Base-by-base conservation (phyloP, 2,797 vertebrate genomes). In the Betta splendens region DNA sequence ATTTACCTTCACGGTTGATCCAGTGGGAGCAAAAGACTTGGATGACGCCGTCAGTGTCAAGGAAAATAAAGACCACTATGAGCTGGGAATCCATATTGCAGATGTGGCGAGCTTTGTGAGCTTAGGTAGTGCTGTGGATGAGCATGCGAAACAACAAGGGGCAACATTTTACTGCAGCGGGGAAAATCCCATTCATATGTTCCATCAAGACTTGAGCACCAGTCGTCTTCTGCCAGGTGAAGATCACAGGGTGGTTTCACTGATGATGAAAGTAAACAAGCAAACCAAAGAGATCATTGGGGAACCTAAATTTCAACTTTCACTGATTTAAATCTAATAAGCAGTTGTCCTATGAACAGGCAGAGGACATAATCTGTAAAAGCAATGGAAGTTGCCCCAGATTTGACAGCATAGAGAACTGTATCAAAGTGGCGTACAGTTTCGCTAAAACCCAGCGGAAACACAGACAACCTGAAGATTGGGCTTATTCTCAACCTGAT, bases 71-170 rank as follows among this genome's bases (percentile, higher is more conserved):
- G 9, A 26, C 4, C 26, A 48, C 6, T 97, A 92, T 11, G 91
- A 94, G 80, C 70, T 96, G 56, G 94, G 92, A 17, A 71, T 96
- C 66, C 95, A 96, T 81, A 94, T 95, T 15, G 51, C 94, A 4
- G 95, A 96, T 1, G 90, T 97, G 42, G 92, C 94, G n/a, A 90
- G 89, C 35, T 21, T 85, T 40, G 56, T 96, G 49, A 38, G 3
- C 16, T 52, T 3, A 63, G 62, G 45, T 33, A 7, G 29, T 60
- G 1, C 18, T 20, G 57, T 85, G 32, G 87, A 89, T 64, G 25
- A 18, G 2, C 0, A 12, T 9, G 66, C 79, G 60, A 63, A 72
- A 64, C 0, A 63, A 10, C 47, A 7, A 7, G 80, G 79, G 5
- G 4, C 21, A 26, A 54, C 84, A 16, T 70, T 61, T 66, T 77